phyloP scores from a whole-genome alignment of 2,797 vertebrate genomes.

The Pantherophis alleghaniensis region DNA sequence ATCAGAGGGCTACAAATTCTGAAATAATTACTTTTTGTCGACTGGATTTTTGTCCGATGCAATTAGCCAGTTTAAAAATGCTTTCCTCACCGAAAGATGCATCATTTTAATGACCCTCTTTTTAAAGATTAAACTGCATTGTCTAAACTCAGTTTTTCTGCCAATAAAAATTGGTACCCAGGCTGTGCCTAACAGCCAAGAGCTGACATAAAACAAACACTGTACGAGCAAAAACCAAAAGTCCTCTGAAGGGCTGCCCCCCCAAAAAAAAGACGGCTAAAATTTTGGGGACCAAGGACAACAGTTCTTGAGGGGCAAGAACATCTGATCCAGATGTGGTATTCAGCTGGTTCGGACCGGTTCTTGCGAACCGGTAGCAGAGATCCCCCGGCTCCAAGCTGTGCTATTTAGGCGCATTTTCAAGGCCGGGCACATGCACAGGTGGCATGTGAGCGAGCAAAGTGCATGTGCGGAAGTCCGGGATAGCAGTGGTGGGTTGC shows the following conservation, averaged over 20 bases:
- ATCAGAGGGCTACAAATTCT: neutral
- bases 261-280: neutral
- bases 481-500: no score
- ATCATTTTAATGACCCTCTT: slow-evolving; percentile 60
- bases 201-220: slow-evolving; percentile 51
- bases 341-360: no score
- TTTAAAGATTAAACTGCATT: slow-evolving; percentile 58
- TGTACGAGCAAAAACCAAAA: neutral
- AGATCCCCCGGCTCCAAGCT: no score
- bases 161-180: slow-evolving; percentile 46
- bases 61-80: slow-evolving; percentile 50
- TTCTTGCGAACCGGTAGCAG: no score
- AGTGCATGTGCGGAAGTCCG: no score
- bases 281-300: neutral
- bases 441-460: no score
- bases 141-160: slow-evolving; percentile 49
- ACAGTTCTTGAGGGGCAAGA: neutral
- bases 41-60: slow-evolving; percentile 46
- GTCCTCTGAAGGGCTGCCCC: neutral
- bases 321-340: no score
- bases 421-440: no score
- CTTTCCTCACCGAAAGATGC: slow-evolving; percentile 50
- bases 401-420: no score
- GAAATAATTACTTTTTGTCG: neutral
- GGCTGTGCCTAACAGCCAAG: slow-evolving; percentile 43